Evolutionary conservation across 2,113 vertebrate species (phyloP).

Genomic region (Eubucco bourcierii): DNA sequence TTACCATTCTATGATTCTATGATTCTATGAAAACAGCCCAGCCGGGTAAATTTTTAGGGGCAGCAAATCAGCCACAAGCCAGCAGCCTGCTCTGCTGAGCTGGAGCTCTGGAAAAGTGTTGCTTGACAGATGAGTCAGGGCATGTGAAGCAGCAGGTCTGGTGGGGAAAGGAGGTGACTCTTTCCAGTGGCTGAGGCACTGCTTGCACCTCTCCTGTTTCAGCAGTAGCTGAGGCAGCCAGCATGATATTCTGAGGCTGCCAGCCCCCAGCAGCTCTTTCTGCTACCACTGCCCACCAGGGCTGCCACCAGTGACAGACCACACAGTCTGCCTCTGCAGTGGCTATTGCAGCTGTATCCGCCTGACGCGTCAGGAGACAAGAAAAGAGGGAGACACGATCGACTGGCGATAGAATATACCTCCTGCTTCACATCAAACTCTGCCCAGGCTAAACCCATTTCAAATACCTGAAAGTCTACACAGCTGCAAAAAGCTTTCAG

Average conservation of each 20-base stretch:
- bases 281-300: not conserved
- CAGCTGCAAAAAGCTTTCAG: not conserved
- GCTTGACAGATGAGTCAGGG: not conserved
- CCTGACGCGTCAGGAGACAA: accelerated
- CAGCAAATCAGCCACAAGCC: not conserved
- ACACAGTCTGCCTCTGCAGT: not conserved
- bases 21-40: too few species aligned
- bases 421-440: not conserved
- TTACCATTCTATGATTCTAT: too few species aligned
- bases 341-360: accelerated
- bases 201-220: not conserved
- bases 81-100: not conserved
- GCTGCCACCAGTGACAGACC: not conserved
- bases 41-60: not conserved
- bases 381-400: not conserved
- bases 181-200: not conserved
- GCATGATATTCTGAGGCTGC: not conserved
- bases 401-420: not conserved
- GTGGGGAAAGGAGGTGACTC: not conserved
- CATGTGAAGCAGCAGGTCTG: accelerated
- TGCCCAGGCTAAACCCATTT: not conserved
- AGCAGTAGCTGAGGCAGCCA: not conserved
- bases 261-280: not conserved
- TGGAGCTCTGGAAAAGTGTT: not conserved
- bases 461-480: not conserved